Evolutionary conservation across 2,113 vertebrate species (phyloP), one percentile per base, ranked within the genome.

Genomic region (Prunella fulvescens): DNA sequence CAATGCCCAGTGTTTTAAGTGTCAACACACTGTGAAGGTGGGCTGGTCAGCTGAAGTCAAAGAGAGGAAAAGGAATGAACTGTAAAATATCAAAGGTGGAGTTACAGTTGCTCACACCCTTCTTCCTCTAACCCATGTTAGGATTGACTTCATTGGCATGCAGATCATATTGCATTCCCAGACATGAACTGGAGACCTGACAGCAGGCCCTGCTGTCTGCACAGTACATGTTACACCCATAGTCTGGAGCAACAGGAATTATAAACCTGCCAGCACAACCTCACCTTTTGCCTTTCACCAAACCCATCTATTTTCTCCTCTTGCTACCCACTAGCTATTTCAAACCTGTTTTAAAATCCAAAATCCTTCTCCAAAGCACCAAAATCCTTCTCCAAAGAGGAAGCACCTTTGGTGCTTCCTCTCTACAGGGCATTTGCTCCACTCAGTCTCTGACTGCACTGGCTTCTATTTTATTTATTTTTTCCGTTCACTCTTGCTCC

Each of bases 81-180:
- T 42, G 31, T 25, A 37, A 80, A 87, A 85, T 67, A 83, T 14
- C 13, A 25, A 74, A 88, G 26, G 15, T 10, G 35, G 56, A 77
- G 44, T 61, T 62, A 53, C 13, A 11, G 22, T 12, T 80, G 47
- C 57, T 93, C 70, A 58, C 29, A 50, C 15, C 19, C 54, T 64
- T 37, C 40, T 42, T 83, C 33, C 44, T 80, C 25, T 60, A 90
- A 57, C 10, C 50, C 9, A 29, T 28, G 70, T 71, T 69, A 91
- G 76, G 88, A 76, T 3, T 90, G 84, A 85, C 64, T 88, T 85
- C 66, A 96, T 95, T 92, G 88, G 79, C 77, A 92, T 86, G 92
- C 90, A 95, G 92, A 86, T 89, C 73, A 89, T 57, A 83, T 6
- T 61, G 54, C 72, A 53, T 45, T 35, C 60, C 64, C 81, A 85